Evolutionary conservation across 2,113 vertebrate species (phyloP).

Genomic region (Charadrius vociferus): DNA sequence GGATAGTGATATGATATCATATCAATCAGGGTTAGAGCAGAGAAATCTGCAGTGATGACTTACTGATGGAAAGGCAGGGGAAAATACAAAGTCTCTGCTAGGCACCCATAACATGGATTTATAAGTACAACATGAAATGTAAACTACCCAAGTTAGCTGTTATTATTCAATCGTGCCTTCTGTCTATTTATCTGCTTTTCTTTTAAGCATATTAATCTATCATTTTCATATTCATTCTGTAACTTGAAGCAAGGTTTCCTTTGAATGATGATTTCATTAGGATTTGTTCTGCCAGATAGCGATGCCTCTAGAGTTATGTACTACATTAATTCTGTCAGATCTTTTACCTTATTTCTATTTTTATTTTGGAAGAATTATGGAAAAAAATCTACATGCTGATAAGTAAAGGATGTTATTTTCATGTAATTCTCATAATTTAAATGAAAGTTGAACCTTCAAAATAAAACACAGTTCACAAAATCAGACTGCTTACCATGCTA

Average conservation of each 20-base stretch:
- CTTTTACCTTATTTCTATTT: not conserved
- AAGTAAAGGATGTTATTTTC: not conserved
- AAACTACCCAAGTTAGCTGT: not conserved
- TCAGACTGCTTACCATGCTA: not conserved
- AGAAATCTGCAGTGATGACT: not conserved
- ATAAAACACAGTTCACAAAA: not conserved
- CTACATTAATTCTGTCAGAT: conserved; percentile 45
- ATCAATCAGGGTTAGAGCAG: not conserved
- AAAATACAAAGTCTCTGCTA: not conserved
- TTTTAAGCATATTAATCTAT: conserved; percentile 18
- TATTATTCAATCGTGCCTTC: not conserved
- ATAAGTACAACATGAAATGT: not conserved
- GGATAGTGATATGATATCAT: not conserved
- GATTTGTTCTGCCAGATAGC: conserved; percentile 27
- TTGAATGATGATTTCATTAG: conserved; percentile 63
- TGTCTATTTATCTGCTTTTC: not conserved
- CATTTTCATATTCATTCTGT: conserved; percentile 11
- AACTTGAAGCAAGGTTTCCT: conserved; percentile 28
- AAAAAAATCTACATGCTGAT: not conserved
- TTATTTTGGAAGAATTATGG: conserved; percentile 1
- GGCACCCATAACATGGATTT: not conserved
- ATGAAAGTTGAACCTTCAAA: not conserved
- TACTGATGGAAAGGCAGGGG: not conserved
- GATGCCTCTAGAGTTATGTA: not conserved
- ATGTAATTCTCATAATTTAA: not conserved